Evolutionary conservation across 1,140 invertebrate genomes (phyloP), one percentile per base, ranked within the genome.

Genomic region (Heliconius melpomene): DNA sequence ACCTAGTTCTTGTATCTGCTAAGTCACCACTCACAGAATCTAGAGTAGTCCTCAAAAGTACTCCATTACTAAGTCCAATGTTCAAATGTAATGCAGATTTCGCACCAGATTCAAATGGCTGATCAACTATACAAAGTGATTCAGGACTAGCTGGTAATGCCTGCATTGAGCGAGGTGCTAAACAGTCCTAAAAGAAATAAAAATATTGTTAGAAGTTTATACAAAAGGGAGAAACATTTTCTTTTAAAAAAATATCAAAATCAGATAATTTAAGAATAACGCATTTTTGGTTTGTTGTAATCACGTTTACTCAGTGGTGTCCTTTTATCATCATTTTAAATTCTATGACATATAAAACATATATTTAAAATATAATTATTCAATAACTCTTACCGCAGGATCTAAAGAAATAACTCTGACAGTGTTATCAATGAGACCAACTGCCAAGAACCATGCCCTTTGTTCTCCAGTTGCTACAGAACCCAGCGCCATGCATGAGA

Each of bases 381-480:
- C 5, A 66, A 29, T 57, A 79, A 80, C 72, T 84, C 96, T 96
- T 95, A 97, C 97, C 70, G 97, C 96, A 18, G 99, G 99, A 95
- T 99, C 99, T 23, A 99, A 95, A 0, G 99, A 99, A 54, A 99
- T 98, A 74, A 99, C 99, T 83, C 99, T 95, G 38, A 99, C 99
- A 36, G 99, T 99, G 86, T 98, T 98, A 85, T 99, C 99, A 40
- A 98, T 96, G 11, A 99, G 95, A 18, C 99, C 99, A 18, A 99
- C 99, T 82, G 99, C 99, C 77, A 99, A 95, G 90, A 99, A 99
- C 95, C 98, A 97, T 2, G 98, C 99, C 82, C 99, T 95, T 86
- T 99, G 98, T 93, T 99, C 99, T 32, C 99, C 99, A 20, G 97
- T 95, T 0, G 99, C 98, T 1, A 99, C 98, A 76, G 98, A 98